Conservation (phyloP, 2,113 vertebrate species). For the Halichoeres trimaculatus region DNA sequence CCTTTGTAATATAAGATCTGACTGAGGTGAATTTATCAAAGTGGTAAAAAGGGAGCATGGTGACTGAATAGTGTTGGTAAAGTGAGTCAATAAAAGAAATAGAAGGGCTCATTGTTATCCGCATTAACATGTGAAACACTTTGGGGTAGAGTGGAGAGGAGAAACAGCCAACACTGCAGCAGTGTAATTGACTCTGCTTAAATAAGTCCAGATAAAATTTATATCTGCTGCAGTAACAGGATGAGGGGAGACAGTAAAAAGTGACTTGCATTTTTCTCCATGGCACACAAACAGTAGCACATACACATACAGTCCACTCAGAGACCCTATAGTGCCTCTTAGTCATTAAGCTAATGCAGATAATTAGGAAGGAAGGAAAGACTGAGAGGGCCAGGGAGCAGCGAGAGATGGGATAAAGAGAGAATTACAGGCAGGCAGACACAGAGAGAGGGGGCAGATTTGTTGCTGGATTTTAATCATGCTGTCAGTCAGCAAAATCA, state of each 20-base stretch:
- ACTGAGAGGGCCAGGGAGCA: slow-evolving; percentile 30
- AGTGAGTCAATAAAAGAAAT: slow-evolving; percentile 1
- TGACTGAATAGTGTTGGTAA: not conserved
- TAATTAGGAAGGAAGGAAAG: slow-evolving; percentile 67
- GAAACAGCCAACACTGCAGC: slow-evolving; percentile 4
- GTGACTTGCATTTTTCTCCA: slow-evolving; percentile 15
- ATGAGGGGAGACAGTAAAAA: slow-evolving; percentile 7
- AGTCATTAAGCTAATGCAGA: slow-evolving; percentile 73
- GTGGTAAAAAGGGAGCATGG: not conserved
- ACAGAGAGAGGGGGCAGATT: slow-evolving; percentile 42
- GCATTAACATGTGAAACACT: not conserved
- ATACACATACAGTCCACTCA: slow-evolving; percentile 14
- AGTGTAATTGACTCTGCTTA: slow-evolving; percentile 6
- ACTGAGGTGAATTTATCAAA: slow-evolving; percentile 9
- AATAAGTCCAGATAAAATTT: slow-evolving; percentile 16
- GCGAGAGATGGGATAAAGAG: slow-evolving; percentile 47
- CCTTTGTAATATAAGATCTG: slow-evolving; percentile 20
- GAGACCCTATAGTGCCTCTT: slow-evolving; percentile 32
- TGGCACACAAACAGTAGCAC: slow-evolving; percentile 23
- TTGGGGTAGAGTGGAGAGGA: not conserved
- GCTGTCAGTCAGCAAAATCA: slow-evolving; percentile 38
- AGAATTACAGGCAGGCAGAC: slow-evolving; percentile 56
- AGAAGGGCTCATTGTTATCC: not conserved
- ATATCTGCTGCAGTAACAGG: slow-evolving; percentile 19
- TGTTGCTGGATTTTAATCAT: slow-evolving; percentile 62